Evolutionary conservation across 1,140 invertebrate genomes (phyloP).

Genomic region (Heliconius nattereri): DNA sequence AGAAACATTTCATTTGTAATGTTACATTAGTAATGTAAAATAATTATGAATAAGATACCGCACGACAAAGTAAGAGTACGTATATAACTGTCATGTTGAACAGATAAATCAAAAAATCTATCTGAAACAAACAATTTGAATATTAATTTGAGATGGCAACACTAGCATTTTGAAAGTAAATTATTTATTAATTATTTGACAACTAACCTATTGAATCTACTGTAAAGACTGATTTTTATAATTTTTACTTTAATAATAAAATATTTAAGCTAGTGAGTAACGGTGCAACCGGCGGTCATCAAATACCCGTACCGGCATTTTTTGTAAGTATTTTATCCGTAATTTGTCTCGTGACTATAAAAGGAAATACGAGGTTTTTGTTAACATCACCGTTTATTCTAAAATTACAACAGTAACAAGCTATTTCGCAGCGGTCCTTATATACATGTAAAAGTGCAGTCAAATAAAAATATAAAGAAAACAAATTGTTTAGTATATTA

Average conservation of each 20-base stretch:
- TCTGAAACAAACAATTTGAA: neutral
- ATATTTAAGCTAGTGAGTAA: neutral
- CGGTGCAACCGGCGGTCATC: neutral
- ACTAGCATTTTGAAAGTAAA: constrained; percentile 12
- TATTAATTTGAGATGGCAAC: constrained; percentile 9
- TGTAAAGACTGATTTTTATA: constrained; percentile 50
- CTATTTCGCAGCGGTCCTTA: neutral
- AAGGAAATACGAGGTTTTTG: constrained; percentile 21
- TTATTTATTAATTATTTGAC: constrained; percentile 33
- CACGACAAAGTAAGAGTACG: too few relatives aligned
- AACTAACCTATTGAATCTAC: constrained; percentile 45
- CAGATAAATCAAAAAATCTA: too few relatives aligned
- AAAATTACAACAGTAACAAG: constrained; percentile 9
- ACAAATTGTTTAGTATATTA: neutral
- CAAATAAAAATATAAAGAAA: neutral
- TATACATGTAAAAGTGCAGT: neutral
- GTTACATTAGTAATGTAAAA: too few relatives aligned
- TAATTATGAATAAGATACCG: too few relatives aligned
- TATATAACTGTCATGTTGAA: too few relatives aligned
- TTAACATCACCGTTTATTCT: constrained; percentile 26
- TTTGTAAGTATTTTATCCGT: constrained; percentile 16
- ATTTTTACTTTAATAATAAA: constrained; percentile 21
- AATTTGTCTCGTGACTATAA: constrained; percentile 13
- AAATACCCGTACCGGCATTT: neutral
- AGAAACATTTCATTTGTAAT: too few relatives aligned